Evolutionary conservation across 30 jellyfish, hydroid and myxozoan species (phyloP).

Genomic region (Pelagia noctiluca): DNA sequence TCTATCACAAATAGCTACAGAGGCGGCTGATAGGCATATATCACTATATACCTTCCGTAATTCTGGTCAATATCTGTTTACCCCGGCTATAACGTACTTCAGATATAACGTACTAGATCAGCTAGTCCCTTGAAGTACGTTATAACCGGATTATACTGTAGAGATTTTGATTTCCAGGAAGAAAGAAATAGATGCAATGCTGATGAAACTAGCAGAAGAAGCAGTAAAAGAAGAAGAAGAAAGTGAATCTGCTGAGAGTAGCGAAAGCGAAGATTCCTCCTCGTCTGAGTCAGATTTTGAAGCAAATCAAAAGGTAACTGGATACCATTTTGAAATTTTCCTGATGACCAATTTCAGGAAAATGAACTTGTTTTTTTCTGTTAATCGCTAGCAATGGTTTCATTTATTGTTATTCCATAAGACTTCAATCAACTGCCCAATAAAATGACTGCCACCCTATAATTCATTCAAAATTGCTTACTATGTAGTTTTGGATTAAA

Average conservation of each 20-base stretch:
- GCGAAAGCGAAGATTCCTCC: slow-evolving; percentile 1
- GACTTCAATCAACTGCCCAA: background rate
- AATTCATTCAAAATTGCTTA: too few relatives aligned
- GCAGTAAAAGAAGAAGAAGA: slow-evolving; percentile 40
- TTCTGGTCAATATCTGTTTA: too few relatives aligned
- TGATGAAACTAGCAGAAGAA: slow-evolving; percentile 62
- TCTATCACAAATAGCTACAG: too few relatives aligned
- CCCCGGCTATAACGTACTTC: too few relatives aligned
- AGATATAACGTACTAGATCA: too few relatives aligned
- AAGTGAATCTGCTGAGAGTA: slow-evolving; percentile 1
- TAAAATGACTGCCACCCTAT: too few relatives aligned
- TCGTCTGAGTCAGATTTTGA: slow-evolving; percentile 27
- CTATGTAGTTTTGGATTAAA: slow-evolving; percentile 16
- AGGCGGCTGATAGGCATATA: too few relatives aligned
- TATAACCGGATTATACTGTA: background rate
- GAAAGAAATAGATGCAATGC: slow-evolving; percentile 63
- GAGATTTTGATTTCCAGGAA: slow-evolving; percentile 32
- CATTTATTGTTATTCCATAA: background rate
- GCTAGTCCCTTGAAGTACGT: background rate
- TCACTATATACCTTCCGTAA: too few relatives aligned
- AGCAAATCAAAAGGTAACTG: slow-evolving; percentile 15
- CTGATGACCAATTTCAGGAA: too few relatives aligned
- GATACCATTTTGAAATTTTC: background rate
- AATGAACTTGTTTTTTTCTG: background rate
- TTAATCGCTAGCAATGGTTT: background rate